Evolutionary conservation across 2,797 vertebrate species (phyloP).

Genomic region (Catamblyrhynchus diadema): DNA sequence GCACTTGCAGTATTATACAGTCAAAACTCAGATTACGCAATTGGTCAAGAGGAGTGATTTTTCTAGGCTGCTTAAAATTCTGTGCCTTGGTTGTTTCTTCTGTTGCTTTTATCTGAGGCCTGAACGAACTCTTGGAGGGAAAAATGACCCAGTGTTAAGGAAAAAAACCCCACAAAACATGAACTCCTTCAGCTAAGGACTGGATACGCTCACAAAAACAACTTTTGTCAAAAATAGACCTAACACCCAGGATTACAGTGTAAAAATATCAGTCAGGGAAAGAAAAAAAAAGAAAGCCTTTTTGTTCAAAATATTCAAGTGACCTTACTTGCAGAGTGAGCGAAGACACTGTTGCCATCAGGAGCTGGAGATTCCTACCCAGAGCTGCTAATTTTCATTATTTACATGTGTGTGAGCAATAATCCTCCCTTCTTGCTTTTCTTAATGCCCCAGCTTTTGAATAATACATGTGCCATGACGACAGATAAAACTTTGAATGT

Average conservation of each 20-base stretch:
- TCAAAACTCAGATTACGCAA: background rate
- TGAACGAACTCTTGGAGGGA: background rate
- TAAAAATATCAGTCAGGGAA: background rate
- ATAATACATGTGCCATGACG: background rate
- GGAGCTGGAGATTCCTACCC: background rate
- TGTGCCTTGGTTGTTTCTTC: background rate
- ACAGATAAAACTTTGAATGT: background rate
- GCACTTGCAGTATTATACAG: background rate
- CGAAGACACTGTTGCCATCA: background rate
- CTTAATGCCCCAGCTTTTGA: background rate
- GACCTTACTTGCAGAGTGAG: background rate
- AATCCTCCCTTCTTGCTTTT: background rate
- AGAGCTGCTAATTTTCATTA: background rate
- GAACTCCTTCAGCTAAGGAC: background rate
- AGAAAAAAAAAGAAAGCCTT: background rate
- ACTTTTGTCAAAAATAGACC: background rate
- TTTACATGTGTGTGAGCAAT: background rate
- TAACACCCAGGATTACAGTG: background rate
- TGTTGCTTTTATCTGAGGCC: slow-evolving; percentile 12
- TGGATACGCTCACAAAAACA: background rate
- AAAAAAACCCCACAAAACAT: background rate
- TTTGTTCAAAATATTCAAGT: background rate
- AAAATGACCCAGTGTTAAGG: background rate
- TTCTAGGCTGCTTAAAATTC: slow-evolving; percentile 51
- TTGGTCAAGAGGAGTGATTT: background rate